Percentiles rank a stretch among this genome's conserved stretches.
Evolutionary conservation across 2,888 invertebrate species (phyloP).

Genomic region (Coelogynopora nodosa): DNA sequence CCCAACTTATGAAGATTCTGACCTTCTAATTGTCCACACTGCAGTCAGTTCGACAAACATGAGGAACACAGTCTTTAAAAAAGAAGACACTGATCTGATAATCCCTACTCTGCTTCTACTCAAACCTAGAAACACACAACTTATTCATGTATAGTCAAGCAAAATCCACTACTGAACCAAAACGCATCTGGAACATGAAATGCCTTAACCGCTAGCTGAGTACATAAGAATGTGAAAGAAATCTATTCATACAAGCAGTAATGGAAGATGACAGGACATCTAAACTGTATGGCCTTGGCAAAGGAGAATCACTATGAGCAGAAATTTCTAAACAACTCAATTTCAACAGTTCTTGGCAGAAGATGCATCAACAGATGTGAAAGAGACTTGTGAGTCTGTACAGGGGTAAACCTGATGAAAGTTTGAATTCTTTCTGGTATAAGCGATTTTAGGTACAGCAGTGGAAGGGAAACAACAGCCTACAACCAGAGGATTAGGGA

Average conservation of each 20-base stretch:
- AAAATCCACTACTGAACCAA: conserved; percentile 22
- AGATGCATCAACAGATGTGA: too few species aligned
- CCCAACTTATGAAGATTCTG: conserved; percentile 52
- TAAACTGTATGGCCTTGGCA: neutral
- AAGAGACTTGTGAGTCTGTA: too few species aligned
- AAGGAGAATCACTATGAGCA: neutral
- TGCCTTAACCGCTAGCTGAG: conserved; percentile 45
- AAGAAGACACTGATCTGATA: conserved; percentile 44
- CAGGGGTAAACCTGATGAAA: neutral
- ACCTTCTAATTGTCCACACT: conserved; percentile 50
- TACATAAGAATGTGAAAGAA: conserved; percentile 37
- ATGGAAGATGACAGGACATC: conserved; percentile 49
- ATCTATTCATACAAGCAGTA: conserved; percentile 49
- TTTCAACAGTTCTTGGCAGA: too few species aligned
- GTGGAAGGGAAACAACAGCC: neutral
- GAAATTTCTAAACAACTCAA: neutral
- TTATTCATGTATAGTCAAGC: conserved; percentile 43
- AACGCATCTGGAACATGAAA: conserved; percentile 29
- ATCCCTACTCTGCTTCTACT: conserved; percentile 50
- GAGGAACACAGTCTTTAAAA: conserved; percentile 37
- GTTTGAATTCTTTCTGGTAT: neutral
- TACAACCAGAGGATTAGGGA: neutral
- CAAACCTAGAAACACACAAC: conserved; percentile 34
- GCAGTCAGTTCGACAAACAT: conserved; percentile 45
- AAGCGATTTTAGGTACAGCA: neutral